Base-by-base conservation (phyloP, 2,888 invertebrate genomes). In the Drosophila dives region DNA sequence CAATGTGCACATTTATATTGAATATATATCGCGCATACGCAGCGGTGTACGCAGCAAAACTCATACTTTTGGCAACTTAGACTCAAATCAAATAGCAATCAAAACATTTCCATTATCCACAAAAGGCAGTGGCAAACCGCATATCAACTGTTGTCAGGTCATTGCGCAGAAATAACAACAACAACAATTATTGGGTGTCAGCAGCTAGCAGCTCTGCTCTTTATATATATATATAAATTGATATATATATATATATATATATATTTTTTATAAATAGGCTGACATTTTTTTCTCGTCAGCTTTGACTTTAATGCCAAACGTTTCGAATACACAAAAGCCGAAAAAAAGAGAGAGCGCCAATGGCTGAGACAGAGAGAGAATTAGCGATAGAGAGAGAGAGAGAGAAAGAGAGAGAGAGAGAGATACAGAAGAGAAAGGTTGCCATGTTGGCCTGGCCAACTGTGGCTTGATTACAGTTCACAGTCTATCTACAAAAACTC, bases 51-150 rank as follows among this genome's bases (percentile, higher is more conserved):
- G 48, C 45, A 15, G 20, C 33, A 33, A 26, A 15, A 32, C 76
- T 45, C 56, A 49, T 49, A 60, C 58, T 29, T 55, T 64, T 69
- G 53, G 58, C 63, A 77, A 72, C 77, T 77, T 70, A 75, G 77
- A 81, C 84, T 81, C 85, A 80, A 89, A 84, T 86, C 84, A 86
- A 89, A 86, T 86, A 84, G 86, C 86, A 85, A 83, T 90, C 90
- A 88, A 90, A 85, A 90, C 76, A 82, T 90, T 90, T 90, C 82
- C 90, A 85, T 85, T 90, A 75, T 90, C 76, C 83, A 82, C 69
- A 81, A 45, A 45, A 77, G 72, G 72, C 78, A 72, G 53, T 48
- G 61, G 53, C 68, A 65, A 89, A 88, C 88, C 84, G 83, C 88
- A 88, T 83, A 81, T 81, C 85, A 81, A 84, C 79, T 81, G 85